Percentiles rank a stretch among this genome's conserved stretches.
phyloP scores from a whole-genome alignment of 1,140 invertebrate species.

The Pachypeltis micranthus region DNA sequence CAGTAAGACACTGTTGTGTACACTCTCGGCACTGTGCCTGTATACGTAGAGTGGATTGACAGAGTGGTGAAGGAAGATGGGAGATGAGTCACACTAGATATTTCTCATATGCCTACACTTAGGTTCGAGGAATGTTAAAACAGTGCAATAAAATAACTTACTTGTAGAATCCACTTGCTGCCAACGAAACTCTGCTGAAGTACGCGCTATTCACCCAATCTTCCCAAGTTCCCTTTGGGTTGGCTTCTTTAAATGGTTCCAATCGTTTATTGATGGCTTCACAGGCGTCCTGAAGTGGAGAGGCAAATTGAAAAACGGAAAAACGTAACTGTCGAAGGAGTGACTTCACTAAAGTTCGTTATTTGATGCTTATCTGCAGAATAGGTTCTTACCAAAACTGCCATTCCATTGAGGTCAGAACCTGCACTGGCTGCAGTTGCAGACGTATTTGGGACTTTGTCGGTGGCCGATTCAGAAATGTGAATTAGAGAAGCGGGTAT shows the following conservation, averaged over 20 bases:
- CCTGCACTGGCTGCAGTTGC: conserved; percentile 82
- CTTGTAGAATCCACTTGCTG: conserved; percentile 72
- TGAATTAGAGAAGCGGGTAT: conserved; percentile 68
- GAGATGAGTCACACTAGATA: no score
- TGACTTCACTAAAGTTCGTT: no score
- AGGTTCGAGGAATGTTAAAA: no score
- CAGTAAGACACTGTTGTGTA: no score
- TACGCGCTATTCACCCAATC: conserved; percentile 75
- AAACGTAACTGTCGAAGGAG: not conserved
- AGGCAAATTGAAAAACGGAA: not conserved
- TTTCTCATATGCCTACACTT: no score
- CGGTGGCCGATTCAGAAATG: conserved; percentile 77
- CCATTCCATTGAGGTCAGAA: conserved; percentile 92
- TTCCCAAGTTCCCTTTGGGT: conserved; percentile 74
- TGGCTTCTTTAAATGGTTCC: conserved; percentile 58
- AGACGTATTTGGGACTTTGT: conserved; percentile 89
- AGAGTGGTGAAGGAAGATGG: no score
- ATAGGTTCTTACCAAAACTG: conserved; percentile 67
- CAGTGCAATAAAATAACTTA: no score
- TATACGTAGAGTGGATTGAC: no score
- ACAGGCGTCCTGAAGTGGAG: conserved; percentile 59
- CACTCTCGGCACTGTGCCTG: no score
- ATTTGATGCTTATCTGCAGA: no score
- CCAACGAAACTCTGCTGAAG: conserved; percentile 64
- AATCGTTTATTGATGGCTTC: conserved; percentile 61